Evolutionary conservation across 2,797 vertebrate species (phyloP).

Genomic region (Cossypha niveicapilla): DNA sequence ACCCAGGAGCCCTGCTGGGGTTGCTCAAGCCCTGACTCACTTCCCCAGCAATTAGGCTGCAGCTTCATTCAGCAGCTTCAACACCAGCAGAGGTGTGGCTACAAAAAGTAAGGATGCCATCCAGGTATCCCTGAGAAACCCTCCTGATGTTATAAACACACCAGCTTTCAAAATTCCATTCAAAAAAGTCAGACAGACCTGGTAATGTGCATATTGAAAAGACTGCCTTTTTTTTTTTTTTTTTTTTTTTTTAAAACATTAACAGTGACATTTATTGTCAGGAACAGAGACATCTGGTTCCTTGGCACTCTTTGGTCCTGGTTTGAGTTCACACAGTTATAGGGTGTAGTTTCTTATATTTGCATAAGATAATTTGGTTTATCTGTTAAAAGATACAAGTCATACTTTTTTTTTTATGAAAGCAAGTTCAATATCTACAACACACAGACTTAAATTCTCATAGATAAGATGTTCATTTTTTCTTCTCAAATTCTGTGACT

Average conservation of each 20-base stretch:
- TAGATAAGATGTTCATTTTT: not conserved
- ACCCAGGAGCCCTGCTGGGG: not conserved
- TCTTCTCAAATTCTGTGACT: not conserved
- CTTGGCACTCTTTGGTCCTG: not conserved
- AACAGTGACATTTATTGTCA: not conserved
- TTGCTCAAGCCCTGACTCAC: constrained; percentile 41
- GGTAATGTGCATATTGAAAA: not conserved
- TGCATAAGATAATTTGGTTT: not conserved
- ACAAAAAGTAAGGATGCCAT: not conserved
- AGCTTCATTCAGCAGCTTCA: constrained; percentile 13
- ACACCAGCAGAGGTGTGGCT: not conserved
- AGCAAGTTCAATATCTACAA: not conserved
- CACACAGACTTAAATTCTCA: not conserved
- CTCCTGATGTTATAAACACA: not conserved
- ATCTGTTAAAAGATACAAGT: not conserved
- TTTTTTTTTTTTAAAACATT: not conserved
- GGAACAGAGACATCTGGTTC: not conserved
- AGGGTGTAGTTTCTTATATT: not conserved
- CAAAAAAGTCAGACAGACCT: not conserved
- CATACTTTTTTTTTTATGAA: not conserved
- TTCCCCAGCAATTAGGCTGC: not conserved
- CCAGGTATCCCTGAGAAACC: not conserved
- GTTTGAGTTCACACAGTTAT: not conserved
- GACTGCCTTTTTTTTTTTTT: too few relatives aligned
- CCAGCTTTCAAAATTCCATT: not conserved